Percentiles rank a stretch among this genome's conserved stretches.
Evolutionary conservation across 2,113 vertebrate species (phyloP).

Genomic region (Actinemys pallida): DNA sequence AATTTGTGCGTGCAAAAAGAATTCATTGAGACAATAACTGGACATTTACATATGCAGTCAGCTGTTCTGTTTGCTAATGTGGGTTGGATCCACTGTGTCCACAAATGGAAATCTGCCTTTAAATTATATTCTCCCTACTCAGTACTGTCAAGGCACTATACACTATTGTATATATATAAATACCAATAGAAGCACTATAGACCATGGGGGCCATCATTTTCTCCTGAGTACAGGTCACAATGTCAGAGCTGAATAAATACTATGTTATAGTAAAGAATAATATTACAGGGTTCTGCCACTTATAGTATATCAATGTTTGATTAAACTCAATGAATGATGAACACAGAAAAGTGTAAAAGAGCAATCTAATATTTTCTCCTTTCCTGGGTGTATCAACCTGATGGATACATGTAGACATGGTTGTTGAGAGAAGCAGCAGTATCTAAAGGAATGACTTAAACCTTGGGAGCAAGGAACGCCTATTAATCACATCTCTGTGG

Average conservation of each 20-base stretch:
- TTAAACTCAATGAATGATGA: constrained; percentile 25
- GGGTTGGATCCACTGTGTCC: background rate
- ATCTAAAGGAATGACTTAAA: background rate
- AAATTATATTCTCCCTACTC: background rate
- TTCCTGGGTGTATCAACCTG: background rate
- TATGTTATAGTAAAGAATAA: constrained; percentile 26
- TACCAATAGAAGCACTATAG: background rate
- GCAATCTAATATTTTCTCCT: background rate
- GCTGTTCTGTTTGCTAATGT: background rate
- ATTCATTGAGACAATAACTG: background rate
- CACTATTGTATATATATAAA: background rate
- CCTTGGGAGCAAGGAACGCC: background rate
- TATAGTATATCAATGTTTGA: constrained; percentile 6
- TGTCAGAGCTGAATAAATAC: constrained; percentile 29
- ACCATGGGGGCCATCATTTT: background rate
- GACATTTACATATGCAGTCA: background rate
- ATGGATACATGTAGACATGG: background rate
- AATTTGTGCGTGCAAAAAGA: background rate
- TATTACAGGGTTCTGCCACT: background rate
- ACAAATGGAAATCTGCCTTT: constrained; percentile 26
- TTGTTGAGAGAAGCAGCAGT: background rate
- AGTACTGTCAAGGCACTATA: background rate
- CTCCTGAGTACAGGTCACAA: background rate
- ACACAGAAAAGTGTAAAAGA: background rate
- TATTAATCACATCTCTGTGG: background rate